phyloP scores from a whole-genome alignment of 2,113 vertebrate species.

The Dromaius novaehollandiae region DNA sequence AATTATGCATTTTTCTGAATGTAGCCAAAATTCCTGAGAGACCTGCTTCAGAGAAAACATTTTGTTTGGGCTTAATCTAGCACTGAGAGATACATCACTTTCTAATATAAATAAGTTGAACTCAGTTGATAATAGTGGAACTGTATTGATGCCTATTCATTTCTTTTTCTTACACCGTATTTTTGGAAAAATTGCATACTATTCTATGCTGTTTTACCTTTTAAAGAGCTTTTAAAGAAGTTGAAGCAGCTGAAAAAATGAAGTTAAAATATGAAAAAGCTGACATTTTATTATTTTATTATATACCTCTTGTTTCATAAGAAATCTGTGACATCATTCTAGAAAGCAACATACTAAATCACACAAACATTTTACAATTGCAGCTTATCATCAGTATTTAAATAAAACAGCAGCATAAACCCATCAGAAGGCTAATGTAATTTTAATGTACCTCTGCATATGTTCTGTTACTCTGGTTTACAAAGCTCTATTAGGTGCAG shows the following conservation, averaged over 20 bases:
- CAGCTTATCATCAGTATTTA: constrained; percentile 29
- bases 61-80: not conserved
- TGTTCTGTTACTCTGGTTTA: not conserved
- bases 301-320: not conserved
- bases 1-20: not conserved
- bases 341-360: constrained; percentile 1
- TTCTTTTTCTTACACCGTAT: not conserved
- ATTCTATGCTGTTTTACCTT: not conserved
- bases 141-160: not conserved
- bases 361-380: constrained; percentile 35
- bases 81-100: not conserved
- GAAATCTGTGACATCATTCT: not conserved
- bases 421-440: constrained; percentile 15
- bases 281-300: not conserved
- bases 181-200: not conserved
- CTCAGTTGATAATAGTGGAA: not conserved
- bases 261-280: constrained; percentile 1
- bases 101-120: not conserved
- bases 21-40: constrained; percentile 27
- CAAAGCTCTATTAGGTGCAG: not conserved
- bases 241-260: not conserved
- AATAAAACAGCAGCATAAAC: constrained; percentile 43
- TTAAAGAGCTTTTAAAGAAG: not conserved
- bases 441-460: constrained; percentile 17
- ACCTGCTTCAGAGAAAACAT: constrained; percentile 26